Conservation (phyloP, 2,113 vertebrate species). For the Tragelaphus buxtoni region DNA sequence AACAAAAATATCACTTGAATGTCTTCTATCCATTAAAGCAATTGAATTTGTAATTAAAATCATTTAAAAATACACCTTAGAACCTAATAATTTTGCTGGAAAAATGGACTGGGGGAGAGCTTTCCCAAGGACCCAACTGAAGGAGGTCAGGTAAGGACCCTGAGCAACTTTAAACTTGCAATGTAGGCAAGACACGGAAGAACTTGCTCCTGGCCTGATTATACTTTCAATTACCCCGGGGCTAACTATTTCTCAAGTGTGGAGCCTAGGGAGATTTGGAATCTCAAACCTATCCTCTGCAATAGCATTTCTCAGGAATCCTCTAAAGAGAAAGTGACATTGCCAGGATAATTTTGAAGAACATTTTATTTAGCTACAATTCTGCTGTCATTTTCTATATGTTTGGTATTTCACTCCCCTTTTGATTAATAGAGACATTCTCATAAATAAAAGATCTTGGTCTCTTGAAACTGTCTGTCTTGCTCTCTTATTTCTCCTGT, state of each 20-base stretch:
- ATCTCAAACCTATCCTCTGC: conserved; percentile 51
- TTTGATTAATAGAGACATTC: conserved; percentile 74
- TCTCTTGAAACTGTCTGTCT: conserved; percentile 70
- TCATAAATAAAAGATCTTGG: conserved; percentile 74
- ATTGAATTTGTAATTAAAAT: background rate
- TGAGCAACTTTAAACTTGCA: background rate
- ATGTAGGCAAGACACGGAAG: background rate
- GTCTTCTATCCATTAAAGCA: background rate
- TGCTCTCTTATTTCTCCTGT: conserved; percentile 71
- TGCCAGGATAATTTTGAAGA: conserved; percentile 74
- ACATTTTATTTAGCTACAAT: conserved; percentile 72
- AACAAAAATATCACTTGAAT: background rate
- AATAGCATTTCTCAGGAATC: conserved; percentile 61
- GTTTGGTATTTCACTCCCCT: conserved; percentile 47
- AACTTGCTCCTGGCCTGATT: conserved; percentile 26
- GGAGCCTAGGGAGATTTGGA: conserved; percentile 42
- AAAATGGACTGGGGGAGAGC: background rate
- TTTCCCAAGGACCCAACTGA: background rate
- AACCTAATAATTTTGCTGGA: background rate
- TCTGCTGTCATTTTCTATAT: conserved; percentile 77
- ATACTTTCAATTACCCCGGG: conserved; percentile 39
- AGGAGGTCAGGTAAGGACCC: background rate
- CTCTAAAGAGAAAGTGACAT: conserved; percentile 75
- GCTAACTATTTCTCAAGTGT: conserved; percentile 49
- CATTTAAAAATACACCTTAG: background rate